A percentile compares a stretch with the other conserved stretches of the same genome.
Evolutionary conservation across 2,888 invertebrate species (phyloP).

Genomic region (Dastarcus helophoroides): DNA sequence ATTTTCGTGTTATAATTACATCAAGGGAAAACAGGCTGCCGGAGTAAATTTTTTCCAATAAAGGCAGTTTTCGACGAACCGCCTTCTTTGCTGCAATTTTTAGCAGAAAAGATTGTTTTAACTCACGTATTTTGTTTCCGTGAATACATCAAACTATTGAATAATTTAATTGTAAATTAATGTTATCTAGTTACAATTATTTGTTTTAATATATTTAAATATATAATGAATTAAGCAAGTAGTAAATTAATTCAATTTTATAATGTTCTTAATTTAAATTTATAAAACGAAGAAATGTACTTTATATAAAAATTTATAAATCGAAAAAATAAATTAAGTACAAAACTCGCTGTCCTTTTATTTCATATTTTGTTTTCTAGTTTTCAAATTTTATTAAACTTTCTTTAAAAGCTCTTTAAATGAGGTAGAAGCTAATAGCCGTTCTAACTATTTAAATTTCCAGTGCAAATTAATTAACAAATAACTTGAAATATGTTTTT

Average conservation of each 20-base stretch:
- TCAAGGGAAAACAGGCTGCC: no score
- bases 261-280: conserved; percentile 25
- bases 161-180: conserved; percentile 13
- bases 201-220: conserved; percentile 15
- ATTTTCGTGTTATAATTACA: no score
- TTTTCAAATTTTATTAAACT: no score
- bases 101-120: conserved; percentile 12
- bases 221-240: conserved; percentile 15
- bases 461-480: no score
- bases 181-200: conserved; percentile 13
- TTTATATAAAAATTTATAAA: conserved; percentile 27
- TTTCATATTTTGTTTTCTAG: no score
- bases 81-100: conserved; percentile 12
- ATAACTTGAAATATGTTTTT: no score
- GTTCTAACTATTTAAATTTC: no score
- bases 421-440: no score
- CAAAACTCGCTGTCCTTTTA: conserved; percentile 17
- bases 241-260: conserved; percentile 25
- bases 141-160: conserved; percentile 8
- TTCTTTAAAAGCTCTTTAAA: no score
- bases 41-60: no score
- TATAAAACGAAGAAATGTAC: conserved; percentile 27
- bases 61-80: conserved; percentile 10
- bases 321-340: conserved; percentile 24
- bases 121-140: conserved; percentile 9